Conservation (phyloP, 30 jellyfish, hydroid and myxozoan species). For the Aurelia coerulea region DNA sequence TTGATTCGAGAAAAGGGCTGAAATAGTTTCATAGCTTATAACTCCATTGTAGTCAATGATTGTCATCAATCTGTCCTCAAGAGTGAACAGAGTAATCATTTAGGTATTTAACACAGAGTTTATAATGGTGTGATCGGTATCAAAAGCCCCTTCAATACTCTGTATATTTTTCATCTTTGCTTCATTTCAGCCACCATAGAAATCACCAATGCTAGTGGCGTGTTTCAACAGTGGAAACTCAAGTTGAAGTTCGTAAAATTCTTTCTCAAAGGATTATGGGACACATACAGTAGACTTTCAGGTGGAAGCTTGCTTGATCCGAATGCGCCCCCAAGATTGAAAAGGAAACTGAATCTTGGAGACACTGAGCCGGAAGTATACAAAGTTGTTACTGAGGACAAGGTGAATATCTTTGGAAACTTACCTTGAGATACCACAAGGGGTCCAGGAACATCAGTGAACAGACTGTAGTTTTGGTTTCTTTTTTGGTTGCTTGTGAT, state of each 20-base stretch:
- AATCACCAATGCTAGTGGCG: conserved; percentile 22
- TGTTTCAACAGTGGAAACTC: conserved; percentile 14
- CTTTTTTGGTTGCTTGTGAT: too few relatives aligned
- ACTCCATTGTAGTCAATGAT: too few relatives aligned
- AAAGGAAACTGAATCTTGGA: conserved; percentile 40
- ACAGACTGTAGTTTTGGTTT: not conserved
- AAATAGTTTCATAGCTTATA: too few relatives aligned
- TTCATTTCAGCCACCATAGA: conserved; percentile 24
- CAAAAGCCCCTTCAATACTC: too few relatives aligned
- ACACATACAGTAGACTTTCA: conserved; percentile 39
- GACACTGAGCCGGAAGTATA: conserved; percentile 34
- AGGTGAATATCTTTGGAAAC: conserved; percentile 25
- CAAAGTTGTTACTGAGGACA: conserved; percentile 58
- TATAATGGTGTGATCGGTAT: too few relatives aligned
- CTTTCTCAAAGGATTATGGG: conserved; percentile 55
- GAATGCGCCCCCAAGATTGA: conserved; percentile 60
- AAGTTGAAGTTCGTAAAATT: conserved; percentile 31
- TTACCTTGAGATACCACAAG: not conserved
- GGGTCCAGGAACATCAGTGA: not conserved
- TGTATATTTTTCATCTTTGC: not conserved
- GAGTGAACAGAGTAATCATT: too few relatives aligned
- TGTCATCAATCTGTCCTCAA: too few relatives aligned
- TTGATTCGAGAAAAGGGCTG: too few relatives aligned
- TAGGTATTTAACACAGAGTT: too few relatives aligned
- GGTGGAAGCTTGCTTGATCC: conserved; percentile 46